Evolutionary conservation across 2,888 invertebrate genomes (phyloP).

Genomic region (Erpobdella octoculata): DNA sequence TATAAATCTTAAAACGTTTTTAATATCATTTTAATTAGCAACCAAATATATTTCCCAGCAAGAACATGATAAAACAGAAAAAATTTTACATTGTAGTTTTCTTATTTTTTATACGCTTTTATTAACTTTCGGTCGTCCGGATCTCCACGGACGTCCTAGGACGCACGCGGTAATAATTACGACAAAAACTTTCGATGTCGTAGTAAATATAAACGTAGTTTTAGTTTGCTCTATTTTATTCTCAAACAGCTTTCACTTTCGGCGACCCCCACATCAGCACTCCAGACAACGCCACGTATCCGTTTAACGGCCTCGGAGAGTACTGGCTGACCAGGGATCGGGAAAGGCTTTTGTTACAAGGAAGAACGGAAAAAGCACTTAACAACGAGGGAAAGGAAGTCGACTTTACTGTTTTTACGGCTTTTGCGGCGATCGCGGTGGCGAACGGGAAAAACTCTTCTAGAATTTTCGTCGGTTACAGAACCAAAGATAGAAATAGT

Average conservation of each 20-base stretch:
- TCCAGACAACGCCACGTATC: constrained; percentile 17
- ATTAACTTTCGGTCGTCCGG: too few relatives aligned
- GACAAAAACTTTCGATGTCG: not conserved
- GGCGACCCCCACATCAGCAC: constrained; percentile 25
- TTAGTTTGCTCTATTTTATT: not conserved
- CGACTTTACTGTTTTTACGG: constrained; percentile 18
- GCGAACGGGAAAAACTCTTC: not conserved
- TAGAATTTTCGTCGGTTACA: constrained; percentile 9
- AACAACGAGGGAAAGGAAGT: not conserved
- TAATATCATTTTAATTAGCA: too few relatives aligned
- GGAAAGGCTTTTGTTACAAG: constrained; percentile 8
- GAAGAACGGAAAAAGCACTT: constrained; percentile 6
- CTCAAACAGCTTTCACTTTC: not conserved
- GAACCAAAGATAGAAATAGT: not conserved
- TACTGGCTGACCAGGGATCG: constrained; percentile 10
- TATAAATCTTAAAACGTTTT: too few relatives aligned
- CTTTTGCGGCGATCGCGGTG: constrained; percentile 17
- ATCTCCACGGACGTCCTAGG: too few relatives aligned
- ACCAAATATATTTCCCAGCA: too few relatives aligned
- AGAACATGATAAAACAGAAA: too few relatives aligned
- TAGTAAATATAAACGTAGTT: not conserved
- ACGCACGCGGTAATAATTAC: not conserved
- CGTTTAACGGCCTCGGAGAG: constrained; percentile 19
- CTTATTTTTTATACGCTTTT: too few relatives aligned
- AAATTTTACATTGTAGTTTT: too few relatives aligned